Evolutionary conservation across 2,797 vertebrate genomes (phyloP).

Genomic region (Adelosebastes latens): DNA sequence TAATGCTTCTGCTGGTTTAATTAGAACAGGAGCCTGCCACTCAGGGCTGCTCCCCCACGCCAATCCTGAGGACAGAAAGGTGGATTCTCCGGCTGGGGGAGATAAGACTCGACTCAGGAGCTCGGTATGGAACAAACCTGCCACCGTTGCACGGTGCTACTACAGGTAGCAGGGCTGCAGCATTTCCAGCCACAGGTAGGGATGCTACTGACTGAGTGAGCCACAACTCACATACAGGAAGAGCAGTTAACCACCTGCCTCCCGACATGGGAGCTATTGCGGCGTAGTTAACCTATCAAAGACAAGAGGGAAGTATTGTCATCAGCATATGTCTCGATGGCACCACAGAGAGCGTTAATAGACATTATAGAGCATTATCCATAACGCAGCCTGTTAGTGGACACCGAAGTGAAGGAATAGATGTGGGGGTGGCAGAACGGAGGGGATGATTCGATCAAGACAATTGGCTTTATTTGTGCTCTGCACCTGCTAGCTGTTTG

Average conservation of each 20-base stretch:
- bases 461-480: slow-evolving; percentile 71
- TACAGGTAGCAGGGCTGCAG: slow-evolving; percentile 25
- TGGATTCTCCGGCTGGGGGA: slow-evolving; percentile 49
- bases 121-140: slow-evolving; percentile 32
- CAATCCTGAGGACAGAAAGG: slow-evolving; percentile 55
- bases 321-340: slow-evolving; percentile 60
- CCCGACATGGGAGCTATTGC: slow-evolving; percentile 40
- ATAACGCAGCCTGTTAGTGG: slow-evolving; percentile 48
- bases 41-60: slow-evolving; percentile 61
- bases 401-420: slow-evolving; percentile 55
- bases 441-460: slow-evolving; percentile 64
- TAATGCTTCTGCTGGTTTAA: slow-evolving; percentile 81
- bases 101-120: slow-evolving; percentile 58
- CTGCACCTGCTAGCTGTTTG: slow-evolving; percentile 72
- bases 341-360: slow-evolving; percentile 38
- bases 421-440: slow-evolving; percentile 31
- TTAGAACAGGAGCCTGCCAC: slow-evolving; percentile 78
- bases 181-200: slow-evolving; percentile 41
- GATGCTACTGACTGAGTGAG: slow-evolving; percentile 22
- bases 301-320: slow-evolving; percentile 41
- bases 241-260: slow-evolving; percentile 62
- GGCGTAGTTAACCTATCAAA: slow-evolving; percentile 52
- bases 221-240: slow-evolving; percentile 14
- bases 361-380: slow-evolving; percentile 57
- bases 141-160: not conserved